These are phyloP conservation scores for Ceratosolen fusciceps DNA, from an alignment of 1,140 invertebrate species.

Conservation along the genomic window DNA sequence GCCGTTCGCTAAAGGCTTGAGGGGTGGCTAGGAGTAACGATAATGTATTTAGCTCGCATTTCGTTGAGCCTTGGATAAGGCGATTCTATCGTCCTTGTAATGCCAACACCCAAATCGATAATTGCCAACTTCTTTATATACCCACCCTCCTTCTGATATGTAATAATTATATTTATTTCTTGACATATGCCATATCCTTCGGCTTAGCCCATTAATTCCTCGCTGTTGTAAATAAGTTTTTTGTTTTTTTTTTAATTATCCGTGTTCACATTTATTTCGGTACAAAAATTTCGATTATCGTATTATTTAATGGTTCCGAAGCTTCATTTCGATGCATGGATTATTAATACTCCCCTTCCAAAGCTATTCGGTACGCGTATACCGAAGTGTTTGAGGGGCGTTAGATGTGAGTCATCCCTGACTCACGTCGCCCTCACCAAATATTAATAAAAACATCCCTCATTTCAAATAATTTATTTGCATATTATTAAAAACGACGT, in stretches of 20 bases:
- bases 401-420: constrained; percentile 4
- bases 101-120: not conserved
- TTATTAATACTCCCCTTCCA: not conserved
- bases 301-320: not conserved
- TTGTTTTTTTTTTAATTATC: too few species aligned
- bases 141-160: too few species aligned
- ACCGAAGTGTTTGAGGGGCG: not conserved
- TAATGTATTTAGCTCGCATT: not conserved
- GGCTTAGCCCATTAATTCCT: too few species aligned
- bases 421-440: not conserved
- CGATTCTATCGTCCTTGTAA: not conserved
- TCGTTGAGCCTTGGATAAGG: not conserved
- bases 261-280: too few species aligned
- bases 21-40: not conserved
- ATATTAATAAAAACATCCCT: not conserved
- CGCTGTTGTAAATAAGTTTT: too few species aligned
- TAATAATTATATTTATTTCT: too few species aligned
- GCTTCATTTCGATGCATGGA: not conserved
- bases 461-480: too few species aligned
- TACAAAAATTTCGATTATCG: not conserved
- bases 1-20: not conserved
- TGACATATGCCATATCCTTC: too few species aligned
- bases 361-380: not conserved
- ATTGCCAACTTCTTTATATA: not conserved
- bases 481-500: too few species aligned